Evolutionary conservation across 2,888 invertebrate genomes (phyloP).

Genomic region (Eilema caniola): DNA sequence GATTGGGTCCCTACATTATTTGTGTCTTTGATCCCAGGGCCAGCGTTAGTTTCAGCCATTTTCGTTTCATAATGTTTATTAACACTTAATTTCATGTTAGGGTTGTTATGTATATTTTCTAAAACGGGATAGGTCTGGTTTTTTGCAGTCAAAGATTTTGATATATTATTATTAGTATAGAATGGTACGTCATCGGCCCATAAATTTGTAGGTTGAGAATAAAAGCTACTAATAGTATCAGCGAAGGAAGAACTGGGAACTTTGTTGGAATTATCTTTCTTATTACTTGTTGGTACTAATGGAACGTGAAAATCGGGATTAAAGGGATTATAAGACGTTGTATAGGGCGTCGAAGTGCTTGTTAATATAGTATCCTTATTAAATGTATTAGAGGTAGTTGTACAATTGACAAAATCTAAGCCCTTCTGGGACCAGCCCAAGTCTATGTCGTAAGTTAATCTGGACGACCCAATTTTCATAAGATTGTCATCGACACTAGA

Average conservation of each 20-base stretch:
- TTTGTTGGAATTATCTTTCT: constrained; percentile 73
- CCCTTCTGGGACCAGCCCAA: constrained; percentile 84
- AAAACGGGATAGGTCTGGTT: constrained; percentile 71
- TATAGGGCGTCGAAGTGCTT: constrained; percentile 69
- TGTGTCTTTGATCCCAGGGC: constrained; percentile 63
- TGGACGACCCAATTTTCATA: constrained; percentile 81
- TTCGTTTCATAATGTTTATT: constrained; percentile 73
- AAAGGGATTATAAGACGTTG: constrained; percentile 79
- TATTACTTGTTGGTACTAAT: constrained; percentile 71
- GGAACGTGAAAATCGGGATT: constrained; percentile 83
- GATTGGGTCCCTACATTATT: constrained; percentile 63
- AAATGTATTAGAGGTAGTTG: constrained; percentile 71
- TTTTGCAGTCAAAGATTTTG: constrained; percentile 69
- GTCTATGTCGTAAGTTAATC: constrained; percentile 82
- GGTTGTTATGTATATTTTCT: constrained; percentile 63
- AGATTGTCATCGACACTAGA: constrained; percentile 79
- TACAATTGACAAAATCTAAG: constrained; percentile 79
- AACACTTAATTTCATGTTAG: constrained; percentile 60
- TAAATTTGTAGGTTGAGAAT: constrained; percentile 77
- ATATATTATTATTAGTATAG: constrained; percentile 71
- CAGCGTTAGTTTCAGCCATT: constrained; percentile 55
- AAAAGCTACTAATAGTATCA: constrained; percentile 79
- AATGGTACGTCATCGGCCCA: constrained; percentile 82
- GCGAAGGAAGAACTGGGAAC: constrained; percentile 71
- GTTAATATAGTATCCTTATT: constrained; percentile 78